Evolutionary conservation across 2,888 invertebrate species (phyloP), one percentile per base, ranked within the genome.

Genomic region (Resseliella maxima): DNA sequence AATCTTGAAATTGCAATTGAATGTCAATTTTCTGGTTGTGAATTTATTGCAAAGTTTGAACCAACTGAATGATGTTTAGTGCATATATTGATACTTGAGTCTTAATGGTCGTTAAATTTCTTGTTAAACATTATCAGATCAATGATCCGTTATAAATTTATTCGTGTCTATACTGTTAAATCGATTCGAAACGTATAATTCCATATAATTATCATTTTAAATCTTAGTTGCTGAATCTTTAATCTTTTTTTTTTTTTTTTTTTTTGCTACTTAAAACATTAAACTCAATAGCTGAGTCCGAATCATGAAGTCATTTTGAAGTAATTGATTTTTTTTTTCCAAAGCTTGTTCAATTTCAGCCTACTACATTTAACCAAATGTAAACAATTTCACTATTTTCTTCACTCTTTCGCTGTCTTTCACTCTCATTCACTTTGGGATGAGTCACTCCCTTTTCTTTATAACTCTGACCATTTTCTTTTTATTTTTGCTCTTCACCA

Each of bases 101-200:
- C 31, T n/a, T 31, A 72, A 72, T 72, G 72, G 72, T 35, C 72
- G 31, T 72, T 72, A 72, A 72, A 72, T 72, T 72, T 35, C 72
- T 72, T 72, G 72, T 72, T 72, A 35, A 72, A 72, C 72, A 35
- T 72, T 72, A 72, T 72, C 72, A 72, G 31, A 72, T 72, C 72
- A 72, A 72, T 72, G 72, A 31, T 31, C 72, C 72, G 35, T 31
- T 31, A 35, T 72, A 31, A 15, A 72, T 35, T 72, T 31, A 31
- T 72, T 31, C 18, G 0, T 72, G 12, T 72, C n/a, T 59, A 8
- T 72, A 2, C 5, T 18, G 10, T 31, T 8, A 35, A 2, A 35
- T 72, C 31, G 12, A 72, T 35, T 72, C 31, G 31, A 72, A 35
- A 72, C 72, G 46, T 18, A 50, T 50, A 50, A 31, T 72, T 2